Conservation (phyloP, 1,140 invertebrate species). For the Pseudomyrmex sp. region DNA sequence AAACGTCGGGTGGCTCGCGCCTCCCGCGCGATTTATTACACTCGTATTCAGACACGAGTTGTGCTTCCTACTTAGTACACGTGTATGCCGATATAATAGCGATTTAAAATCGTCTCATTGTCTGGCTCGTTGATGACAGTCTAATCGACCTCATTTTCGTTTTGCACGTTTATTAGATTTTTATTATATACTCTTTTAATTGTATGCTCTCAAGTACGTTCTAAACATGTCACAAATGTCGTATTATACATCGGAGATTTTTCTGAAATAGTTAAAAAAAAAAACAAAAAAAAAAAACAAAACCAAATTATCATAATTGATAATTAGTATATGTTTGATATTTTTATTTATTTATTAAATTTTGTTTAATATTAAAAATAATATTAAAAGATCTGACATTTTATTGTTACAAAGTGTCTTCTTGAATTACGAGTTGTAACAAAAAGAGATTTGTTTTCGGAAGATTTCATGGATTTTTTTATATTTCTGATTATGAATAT, state of each 20-base stretch:
- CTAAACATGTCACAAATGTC: too few species aligned
- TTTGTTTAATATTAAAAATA: too few species aligned
- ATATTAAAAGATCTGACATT: constrained; percentile 5
- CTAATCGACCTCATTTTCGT: constrained; percentile 41
- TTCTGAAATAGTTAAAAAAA: too few species aligned
- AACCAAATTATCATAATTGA: not conserved
- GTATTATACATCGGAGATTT: too few species aligned
- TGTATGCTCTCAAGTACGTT: too few species aligned
- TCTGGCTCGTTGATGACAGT: constrained; percentile 43
- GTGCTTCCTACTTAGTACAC: constrained; percentile 58
- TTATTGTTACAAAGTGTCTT: not conserved
- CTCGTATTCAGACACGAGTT: constrained; percentile 55
- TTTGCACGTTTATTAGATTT: not conserved
- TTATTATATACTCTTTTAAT: not conserved
- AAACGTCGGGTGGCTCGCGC: constrained; percentile 72
- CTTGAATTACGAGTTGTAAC: not conserved
- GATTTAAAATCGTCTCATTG: constrained; percentile 21
- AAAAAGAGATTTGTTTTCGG: not conserved
- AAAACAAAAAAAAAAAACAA: too few species aligned
- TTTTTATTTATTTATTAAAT: not conserved
- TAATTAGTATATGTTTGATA: not conserved
- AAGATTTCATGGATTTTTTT: not conserved
- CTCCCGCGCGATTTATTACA: constrained; percentile 73
- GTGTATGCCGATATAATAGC: constrained; percentile 24
- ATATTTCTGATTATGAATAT: constrained; percentile 4